Percentiles rank a stretch among this genome's conserved stretches.
These are phyloP conservation scores for Percina caprodes DNA, from an alignment of 2,113 vertebrate species.

Conservation along the genomic window DNA sequence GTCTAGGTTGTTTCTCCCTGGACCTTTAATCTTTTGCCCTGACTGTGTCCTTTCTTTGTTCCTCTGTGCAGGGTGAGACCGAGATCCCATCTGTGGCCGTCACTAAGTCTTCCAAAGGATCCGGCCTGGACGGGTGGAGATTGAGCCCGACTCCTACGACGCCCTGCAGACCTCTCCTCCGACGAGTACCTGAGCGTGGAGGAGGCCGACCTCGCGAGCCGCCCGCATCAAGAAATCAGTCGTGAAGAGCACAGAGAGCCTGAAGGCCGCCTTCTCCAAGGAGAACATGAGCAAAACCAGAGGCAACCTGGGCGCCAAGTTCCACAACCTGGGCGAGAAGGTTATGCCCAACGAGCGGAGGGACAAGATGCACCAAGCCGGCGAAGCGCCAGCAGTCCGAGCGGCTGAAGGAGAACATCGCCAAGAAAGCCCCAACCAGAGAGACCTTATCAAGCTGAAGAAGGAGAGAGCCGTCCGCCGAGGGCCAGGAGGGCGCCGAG, in stretches of 20 bases:
- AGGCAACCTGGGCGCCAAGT: constrained; percentile 91
- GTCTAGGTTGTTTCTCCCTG: background rate
- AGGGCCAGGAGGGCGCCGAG: constrained; percentile 88
- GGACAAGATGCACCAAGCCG: constrained; percentile 93
- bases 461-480: constrained; percentile 87
- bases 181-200: constrained; percentile 94
- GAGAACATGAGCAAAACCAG: constrained; percentile 95
- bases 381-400: constrained; percentile 91
- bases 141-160: constrained; percentile 87
- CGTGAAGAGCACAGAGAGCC: constrained; percentile 90
- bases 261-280: constrained; percentile 96
- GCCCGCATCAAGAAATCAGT: constrained; percentile 91
- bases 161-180: constrained; percentile 93
- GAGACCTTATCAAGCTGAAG: constrained; percentile 91
- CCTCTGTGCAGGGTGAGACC: constrained; percentile 87
- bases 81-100: constrained; percentile 90
- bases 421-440: constrained; percentile 90
- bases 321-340: constrained; percentile 92
- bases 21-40: background rate
- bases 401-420: constrained; percentile 92
- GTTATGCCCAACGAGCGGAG: constrained; percentile 93
- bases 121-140: constrained; percentile 75
- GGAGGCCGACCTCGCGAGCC: constrained; percentile 85
- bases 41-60: background rate
- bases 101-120: constrained; percentile 87